Evolutionary conservation across 2,888 invertebrate species (phyloP), one percentile per base, ranked within the genome.

Genomic region (Hydriomena furcata): DNA sequence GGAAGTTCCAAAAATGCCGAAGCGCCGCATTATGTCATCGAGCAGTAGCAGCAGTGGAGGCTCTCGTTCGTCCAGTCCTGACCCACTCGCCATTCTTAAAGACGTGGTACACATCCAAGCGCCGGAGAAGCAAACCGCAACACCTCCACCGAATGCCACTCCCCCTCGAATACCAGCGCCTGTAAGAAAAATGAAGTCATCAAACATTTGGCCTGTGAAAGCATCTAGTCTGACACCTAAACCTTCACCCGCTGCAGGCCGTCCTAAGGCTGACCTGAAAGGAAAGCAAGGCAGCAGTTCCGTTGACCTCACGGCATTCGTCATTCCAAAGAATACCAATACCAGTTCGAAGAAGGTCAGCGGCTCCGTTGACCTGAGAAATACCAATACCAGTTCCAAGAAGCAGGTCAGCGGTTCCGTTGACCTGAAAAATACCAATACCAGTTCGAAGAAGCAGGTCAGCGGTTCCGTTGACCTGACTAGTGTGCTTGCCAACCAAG

Each of bases 31-130:
- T 0, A 59, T 60, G 0, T 58, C 58, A 21, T 57, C 57, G 0
- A 53, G 52, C 25, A 60, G 60, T 35, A 49, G 54, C 54, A 71
- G 63, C 48, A 71, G 66, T 40, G 52, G 49, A 10, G 56, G 58
- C 7, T 70, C 65, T 2, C 57, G 70, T 7, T 66, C 47, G 66
- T 73, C 13, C 47, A 61, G 32, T 7, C 48, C 49, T 7, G 74
- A 82, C 47, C 79, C 82, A 5, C 71, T 83, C 0, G 72, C 76
- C 0, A 76, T 85, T 2, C 55, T 86, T 5, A 73, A 72, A 48
- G 73, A 86, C 54, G 83, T 84, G 0, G 71, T 86, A 0, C 84
- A 82, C 37, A 87, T 87, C 36, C 78, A 73, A 32, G 84, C 85
- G 1, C 63, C 65, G 5, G 60, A 27, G 4, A 32, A 30, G 21